Percentiles rank a stretch among this genome's conserved stretches.
These are phyloP conservation scores for Dysmachus trigonus DNA, from an alignment of 2,888 invertebrate genomes.

Conservation along the genomic window DNA sequence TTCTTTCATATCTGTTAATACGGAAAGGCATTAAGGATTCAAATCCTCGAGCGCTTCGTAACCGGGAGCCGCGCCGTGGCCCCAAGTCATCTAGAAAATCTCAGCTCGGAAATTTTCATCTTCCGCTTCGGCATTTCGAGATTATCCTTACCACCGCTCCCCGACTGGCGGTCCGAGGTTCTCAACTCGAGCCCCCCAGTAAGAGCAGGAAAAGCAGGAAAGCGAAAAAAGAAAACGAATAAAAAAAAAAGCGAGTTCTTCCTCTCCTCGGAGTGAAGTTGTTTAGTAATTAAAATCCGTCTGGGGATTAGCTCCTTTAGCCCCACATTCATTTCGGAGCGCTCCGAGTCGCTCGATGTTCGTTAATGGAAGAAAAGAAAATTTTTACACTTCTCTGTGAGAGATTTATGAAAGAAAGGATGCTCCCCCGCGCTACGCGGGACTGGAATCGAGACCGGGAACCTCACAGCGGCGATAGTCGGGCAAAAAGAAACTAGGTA, in stretches of 20 bases:
- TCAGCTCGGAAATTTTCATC: slow-evolving; percentile 40
- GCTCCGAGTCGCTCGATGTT: neutral
- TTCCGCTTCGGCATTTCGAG: slow-evolving; percentile 35
- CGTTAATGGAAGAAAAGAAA: slow-evolving; percentile 18
- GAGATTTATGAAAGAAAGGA: slow-evolving; percentile 29
- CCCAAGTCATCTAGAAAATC: neutral
- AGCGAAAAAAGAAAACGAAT: neutral
- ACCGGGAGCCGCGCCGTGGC: neutral
- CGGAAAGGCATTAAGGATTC: slow-evolving; percentile 25
- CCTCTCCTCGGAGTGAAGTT: slow-evolving; percentile 26
- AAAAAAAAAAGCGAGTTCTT: neutral
- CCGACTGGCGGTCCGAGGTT: neutral
- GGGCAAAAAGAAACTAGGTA: slow-evolving; percentile 1
- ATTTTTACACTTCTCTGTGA: slow-evolving; percentile 22
- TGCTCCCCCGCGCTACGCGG: neutral
- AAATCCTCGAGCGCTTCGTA: slow-evolving; percentile 22
- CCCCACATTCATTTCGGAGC: neutral
- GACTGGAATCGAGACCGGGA: neutral
- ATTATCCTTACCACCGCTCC: neutral
- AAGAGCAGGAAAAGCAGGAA: no score
- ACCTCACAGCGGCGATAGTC: neutral
- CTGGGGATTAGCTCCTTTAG: slow-evolving; percentile 38
- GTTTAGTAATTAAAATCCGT: slow-evolving; percentile 42
- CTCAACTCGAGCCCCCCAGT: no score
- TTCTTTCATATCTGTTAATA: slow-evolving; percentile 32